A percentile compares a stretch with the other conserved stretches of the same genome.
Evolutionary conservation across 1,140 invertebrate species (phyloP).

Genomic region (Orussus abietinus): DNA sequence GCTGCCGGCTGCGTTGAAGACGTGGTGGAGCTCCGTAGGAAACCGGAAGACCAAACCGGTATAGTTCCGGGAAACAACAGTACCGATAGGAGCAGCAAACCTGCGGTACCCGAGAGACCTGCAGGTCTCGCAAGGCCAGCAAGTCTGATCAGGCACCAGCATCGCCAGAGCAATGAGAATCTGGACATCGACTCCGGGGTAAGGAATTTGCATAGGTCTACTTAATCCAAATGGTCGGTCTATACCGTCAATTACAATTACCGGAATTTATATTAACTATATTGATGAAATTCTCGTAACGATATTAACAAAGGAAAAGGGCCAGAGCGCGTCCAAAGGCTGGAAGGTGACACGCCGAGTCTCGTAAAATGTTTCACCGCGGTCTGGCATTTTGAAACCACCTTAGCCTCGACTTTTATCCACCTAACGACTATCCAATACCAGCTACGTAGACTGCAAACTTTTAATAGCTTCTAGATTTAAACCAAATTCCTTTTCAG

Average conservation of each 20-base stretch:
- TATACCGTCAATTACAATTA: background rate
- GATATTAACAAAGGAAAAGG: too few relatives aligned
- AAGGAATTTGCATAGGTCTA: slow-evolving; percentile 25
- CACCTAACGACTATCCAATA: background rate
- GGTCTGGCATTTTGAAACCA: too few relatives aligned
- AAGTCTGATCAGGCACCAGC: slow-evolving; percentile 51
- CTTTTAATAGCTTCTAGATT: too few relatives aligned
- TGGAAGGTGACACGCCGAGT: too few relatives aligned
- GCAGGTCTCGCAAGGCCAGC: slow-evolving; percentile 60
- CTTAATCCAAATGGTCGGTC: too few relatives aligned
- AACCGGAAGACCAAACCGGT: slow-evolving; percentile 31
- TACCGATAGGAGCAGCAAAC: slow-evolving; percentile 55
- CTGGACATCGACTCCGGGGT: slow-evolving; percentile 45
- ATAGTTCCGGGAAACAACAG: slow-evolving; percentile 3
- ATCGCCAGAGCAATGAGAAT: slow-evolving; percentile 43
- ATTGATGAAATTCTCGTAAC: background rate
- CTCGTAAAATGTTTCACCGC: too few relatives aligned
- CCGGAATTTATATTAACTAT: background rate
- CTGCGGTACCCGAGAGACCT: slow-evolving; percentile 68
- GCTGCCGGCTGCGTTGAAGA: too few relatives aligned
- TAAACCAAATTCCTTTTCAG: too few relatives aligned
- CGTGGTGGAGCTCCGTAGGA: slow-evolving; percentile 42
- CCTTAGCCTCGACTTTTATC: too few relatives aligned
- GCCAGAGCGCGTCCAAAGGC: too few relatives aligned
- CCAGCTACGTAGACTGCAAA: too few relatives aligned